Evolutionary conservation across 2,888 invertebrate species (phyloP), one percentile per base, ranked within the genome.

Genomic region (Crematogaster levior): DNA sequence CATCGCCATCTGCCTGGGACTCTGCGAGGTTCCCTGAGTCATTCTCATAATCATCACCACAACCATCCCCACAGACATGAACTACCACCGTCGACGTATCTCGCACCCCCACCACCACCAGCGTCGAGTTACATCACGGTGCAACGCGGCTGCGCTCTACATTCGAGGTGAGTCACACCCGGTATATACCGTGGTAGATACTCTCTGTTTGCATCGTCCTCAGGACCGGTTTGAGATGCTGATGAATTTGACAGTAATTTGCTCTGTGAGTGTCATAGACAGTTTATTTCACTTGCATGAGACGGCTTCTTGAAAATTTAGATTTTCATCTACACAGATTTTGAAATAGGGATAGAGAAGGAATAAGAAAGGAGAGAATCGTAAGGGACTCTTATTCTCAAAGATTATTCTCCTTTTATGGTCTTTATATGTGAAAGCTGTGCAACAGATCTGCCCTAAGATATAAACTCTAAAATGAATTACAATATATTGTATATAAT

Each of bases 1-100:
- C 92, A 91, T 85, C 91, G 91, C 90, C 93, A 93, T 88, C 91
- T 92, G 82, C 86, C 92, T 83, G 93, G 91, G 58, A 91, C 87
- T 84, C 86, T 91, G 68, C 91, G 92, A 79, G 90, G 87, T 85
- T 91, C 92, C 53, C 83, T 91, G 88, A 92, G 87, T 84, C 89
- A 91, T 72, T 89, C 90, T 80, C 91, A 91, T 80, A 89, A 87
- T 81, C 89, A 91, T 81, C 86, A 87, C 46, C 86, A 85, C 46
- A 86, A 85, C 53, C 85, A 87, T 81, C 86, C 86, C 56, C 88
- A 89, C 87, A 88, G 91, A 91, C 91, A 92, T 92, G 92, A 92
- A 84, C 81, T 86, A 80, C 66, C 82, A 81, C 81, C 83, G 84
- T 68, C 85, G 72, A 74, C 83, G 48, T 91, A 89, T 63, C 87